Percentiles rank a stretch among this genome's conserved stretches.
These are phyloP conservation scores for Athene cunicularia DNA, from an alignment of 2,113 vertebrate genomes.

Conservation along the genomic window DNA sequence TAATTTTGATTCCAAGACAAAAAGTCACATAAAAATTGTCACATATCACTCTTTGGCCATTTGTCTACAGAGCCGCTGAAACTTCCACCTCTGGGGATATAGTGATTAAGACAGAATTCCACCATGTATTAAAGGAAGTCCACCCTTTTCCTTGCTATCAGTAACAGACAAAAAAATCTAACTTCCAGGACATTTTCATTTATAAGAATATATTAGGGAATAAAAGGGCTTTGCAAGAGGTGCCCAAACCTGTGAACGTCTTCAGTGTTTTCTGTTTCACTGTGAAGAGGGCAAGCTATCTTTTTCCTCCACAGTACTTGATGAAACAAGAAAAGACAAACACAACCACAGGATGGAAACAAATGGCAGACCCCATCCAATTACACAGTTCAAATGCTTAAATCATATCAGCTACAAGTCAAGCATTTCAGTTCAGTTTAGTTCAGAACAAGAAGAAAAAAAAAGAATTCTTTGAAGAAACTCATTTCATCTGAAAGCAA, in stretches of 20 bases:
- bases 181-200: not conserved
- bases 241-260: not conserved
- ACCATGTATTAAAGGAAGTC: not conserved
- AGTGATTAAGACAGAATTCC: not conserved
- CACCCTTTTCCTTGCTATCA: not conserved
- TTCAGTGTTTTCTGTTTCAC: not conserved
- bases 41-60: not conserved
- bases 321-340: slow-evolving; percentile 6
- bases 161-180: not conserved
- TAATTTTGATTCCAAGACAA: not conserved
- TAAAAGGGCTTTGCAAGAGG: not conserved
- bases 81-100: not conserved
- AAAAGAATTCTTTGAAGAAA: not conserved
- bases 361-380: not conserved
- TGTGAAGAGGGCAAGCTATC: not conserved
- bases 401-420: not conserved
- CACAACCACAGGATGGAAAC: not conserved
- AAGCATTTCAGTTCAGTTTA: not conserved
- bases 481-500: slow-evolving; percentile 3
- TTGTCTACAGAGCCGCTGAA: not conserved
- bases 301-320: not conserved
- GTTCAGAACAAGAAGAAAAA: not conserved
- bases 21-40: not conserved
- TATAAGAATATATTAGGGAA: not conserved
- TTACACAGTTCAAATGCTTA: slow-evolving; percentile 1